phyloP scores from a whole-genome alignment of 1,140 invertebrate species.

The Neotoxoptera formosana region DNA sequence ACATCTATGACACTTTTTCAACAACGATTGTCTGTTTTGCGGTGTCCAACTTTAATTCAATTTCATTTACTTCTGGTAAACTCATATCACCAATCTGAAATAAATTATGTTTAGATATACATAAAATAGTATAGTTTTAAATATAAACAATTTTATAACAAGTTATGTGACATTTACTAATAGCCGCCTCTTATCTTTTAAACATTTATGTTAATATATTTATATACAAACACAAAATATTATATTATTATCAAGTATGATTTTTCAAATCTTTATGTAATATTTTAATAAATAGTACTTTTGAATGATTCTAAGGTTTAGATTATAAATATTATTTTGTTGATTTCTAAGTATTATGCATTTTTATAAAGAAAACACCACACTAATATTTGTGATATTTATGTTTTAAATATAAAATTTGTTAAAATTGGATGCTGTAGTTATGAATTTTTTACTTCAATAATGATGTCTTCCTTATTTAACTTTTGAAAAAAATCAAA shows the following conservation, averaged over 20 bases:
- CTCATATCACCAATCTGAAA: conserved; percentile 44
- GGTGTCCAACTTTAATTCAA: conserved; percentile 28
- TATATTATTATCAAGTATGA: neutral
- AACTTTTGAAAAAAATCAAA: too few relatives aligned
- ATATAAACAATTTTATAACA: neutral
- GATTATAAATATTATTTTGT: neutral
- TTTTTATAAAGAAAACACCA: neutral
- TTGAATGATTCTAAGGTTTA: neutral
- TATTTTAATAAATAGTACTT: neutral
- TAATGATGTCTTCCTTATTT: too few relatives aligned
- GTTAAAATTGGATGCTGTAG: neutral
- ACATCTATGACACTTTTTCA: neutral
- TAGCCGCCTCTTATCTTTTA: too few relatives aligned
- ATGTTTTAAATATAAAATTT: conserved; percentile 62
- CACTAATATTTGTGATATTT: conserved; percentile 53
- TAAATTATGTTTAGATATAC: neutral
- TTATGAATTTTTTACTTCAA: neutral
- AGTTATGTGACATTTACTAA: neutral
- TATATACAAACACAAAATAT: neutral
- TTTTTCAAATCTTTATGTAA: neutral
- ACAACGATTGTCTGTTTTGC: conserved; percentile 29
- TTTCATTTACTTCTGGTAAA: conserved; percentile 41
- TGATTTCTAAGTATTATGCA: neutral
- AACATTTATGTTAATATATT: neutral
- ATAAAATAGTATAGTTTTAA: neutral